Conservation (phyloP, 2,888 invertebrate species). For the Dusona sp. region DNA sequence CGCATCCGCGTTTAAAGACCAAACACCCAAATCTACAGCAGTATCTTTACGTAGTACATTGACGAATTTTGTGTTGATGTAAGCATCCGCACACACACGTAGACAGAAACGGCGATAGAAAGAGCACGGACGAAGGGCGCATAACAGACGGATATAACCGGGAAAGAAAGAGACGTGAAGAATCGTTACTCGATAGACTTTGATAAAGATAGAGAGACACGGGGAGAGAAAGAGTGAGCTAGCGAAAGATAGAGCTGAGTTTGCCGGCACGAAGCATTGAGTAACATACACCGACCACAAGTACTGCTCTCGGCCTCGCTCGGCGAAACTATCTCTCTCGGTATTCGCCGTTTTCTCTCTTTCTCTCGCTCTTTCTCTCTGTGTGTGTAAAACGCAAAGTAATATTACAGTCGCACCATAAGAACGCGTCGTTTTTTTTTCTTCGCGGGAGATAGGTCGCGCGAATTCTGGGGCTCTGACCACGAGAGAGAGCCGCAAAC, state of each 20-base stretch:
- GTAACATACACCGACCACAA: slow-evolving; percentile 49
- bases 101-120: background rate
- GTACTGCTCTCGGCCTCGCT: slow-evolving; percentile 42
- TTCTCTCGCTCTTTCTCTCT: slow-evolving; percentile 31
- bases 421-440: slow-evolving; percentile 29
- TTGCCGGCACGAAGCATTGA: slow-evolving; percentile 55
- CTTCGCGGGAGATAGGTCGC: slow-evolving; percentile 37
- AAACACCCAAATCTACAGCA: slow-evolving; percentile 45
- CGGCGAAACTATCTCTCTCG: slow-evolving; percentile 27
- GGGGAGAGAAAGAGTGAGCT: slow-evolving; percentile 18
- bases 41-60: slow-evolving; percentile 15
- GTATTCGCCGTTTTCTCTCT: slow-evolving; percentile 22
- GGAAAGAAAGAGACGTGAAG: slow-evolving; percentile 39
- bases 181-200: slow-evolving; percentile 52
- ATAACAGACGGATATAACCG: slow-evolving; percentile 42
- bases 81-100: background rate
- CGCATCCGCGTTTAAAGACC: slow-evolving; percentile 63
- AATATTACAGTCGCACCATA: slow-evolving; percentile 27
- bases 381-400: slow-evolving; percentile 30
- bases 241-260: slow-evolving; percentile 32
- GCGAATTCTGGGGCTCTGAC: slow-evolving; percentile 32
- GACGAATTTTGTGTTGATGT: background rate
- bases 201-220: slow-evolving; percentile 24
- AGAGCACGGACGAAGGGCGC: slow-evolving; percentile 17
- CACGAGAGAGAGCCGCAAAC: slow-evolving; percentile 7